phyloP scores from a whole-genome alignment of 2,888 invertebrate species.

The Hymenopus coronatus region DNA sequence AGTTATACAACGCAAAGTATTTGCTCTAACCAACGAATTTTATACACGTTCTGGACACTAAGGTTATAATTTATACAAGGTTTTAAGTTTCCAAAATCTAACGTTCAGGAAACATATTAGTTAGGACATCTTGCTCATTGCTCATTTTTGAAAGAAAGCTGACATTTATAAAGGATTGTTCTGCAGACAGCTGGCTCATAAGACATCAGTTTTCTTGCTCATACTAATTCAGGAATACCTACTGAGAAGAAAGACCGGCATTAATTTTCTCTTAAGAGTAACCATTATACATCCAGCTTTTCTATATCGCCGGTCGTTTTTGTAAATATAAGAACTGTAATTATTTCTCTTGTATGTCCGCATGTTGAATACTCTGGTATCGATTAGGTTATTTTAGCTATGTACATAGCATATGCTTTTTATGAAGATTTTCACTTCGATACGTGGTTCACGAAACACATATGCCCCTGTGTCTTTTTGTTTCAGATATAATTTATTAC shows the following conservation, averaged over 20 bases:
- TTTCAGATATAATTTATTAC: too few relatives aligned
- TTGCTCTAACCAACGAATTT: too few relatives aligned
- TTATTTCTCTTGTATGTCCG: neutral
- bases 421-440: too few relatives aligned
- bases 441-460: too few relatives aligned
- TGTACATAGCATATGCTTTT: too few relatives aligned
- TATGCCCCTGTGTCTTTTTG: too few relatives aligned
- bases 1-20: too few relatives aligned
- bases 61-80: too few relatives aligned
- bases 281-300: neutral
- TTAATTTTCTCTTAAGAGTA: neutral
- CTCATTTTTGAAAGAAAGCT: neutral
- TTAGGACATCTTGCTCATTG: neutral
- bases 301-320: neutral
- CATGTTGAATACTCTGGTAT: neutral
- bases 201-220: neutral
- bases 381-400: neutral
- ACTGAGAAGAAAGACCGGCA: neutral
- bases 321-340: neutral
- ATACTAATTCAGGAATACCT: neutral
- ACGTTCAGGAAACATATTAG: too few relatives aligned
- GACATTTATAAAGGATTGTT: neutral
- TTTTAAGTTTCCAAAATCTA: too few relatives aligned
- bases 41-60: too few relatives aligned
- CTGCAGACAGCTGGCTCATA: neutral